Evolutionary conservation across 2,888 invertebrate genomes (phyloP).

Genomic region (Drosophila austrosaltans): DNA sequence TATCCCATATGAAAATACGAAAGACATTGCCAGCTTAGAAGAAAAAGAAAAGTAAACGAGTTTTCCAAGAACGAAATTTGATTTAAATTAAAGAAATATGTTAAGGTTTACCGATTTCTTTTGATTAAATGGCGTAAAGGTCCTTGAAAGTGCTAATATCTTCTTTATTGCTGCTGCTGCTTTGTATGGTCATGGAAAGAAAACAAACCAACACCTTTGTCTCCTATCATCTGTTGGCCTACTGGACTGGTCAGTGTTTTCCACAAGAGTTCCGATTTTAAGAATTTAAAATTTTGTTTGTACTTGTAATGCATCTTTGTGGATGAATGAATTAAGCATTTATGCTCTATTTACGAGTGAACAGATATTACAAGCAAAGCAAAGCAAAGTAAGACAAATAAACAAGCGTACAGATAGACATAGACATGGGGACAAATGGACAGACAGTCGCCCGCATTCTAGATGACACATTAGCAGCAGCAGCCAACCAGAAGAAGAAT

Average conservation of each 20-base stretch:
- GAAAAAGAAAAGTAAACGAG: no score
- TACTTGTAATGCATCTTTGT: slow-evolving; percentile 45
- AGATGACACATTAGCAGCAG: slow-evolving; percentile 56
- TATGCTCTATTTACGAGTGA: slow-evolving; percentile 70
- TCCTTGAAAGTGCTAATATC: no score
- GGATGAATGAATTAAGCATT: slow-evolving; percentile 82
- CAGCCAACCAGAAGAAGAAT: slow-evolving; percentile 21
- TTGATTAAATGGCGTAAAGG: no score
- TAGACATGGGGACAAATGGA: slow-evolving; percentile 29
- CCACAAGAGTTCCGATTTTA: neutral
- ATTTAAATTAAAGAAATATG: no score
- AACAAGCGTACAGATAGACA: slow-evolving; percentile 30
- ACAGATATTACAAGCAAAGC: slow-evolving; percentile 21
- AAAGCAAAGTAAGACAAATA: slow-evolving; percentile 36
- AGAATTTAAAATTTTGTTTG: slow-evolving; percentile 18
- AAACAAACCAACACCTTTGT: no score
- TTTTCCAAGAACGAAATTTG: no score
- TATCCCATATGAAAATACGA: no score
- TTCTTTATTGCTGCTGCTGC: no score
- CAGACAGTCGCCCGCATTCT: slow-evolving; percentile 65
- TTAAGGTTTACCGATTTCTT: no score
- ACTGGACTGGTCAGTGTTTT: neutral
- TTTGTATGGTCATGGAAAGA: no score
- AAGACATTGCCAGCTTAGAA: no score
- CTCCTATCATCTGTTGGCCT: no score